A percentile compares a stretch with the other conserved stretches of the same genome.
Evolutionary conservation across 2,113 vertebrate genomes (phyloP).

Genomic region (Nothocercus nigrocapillus): DNA sequence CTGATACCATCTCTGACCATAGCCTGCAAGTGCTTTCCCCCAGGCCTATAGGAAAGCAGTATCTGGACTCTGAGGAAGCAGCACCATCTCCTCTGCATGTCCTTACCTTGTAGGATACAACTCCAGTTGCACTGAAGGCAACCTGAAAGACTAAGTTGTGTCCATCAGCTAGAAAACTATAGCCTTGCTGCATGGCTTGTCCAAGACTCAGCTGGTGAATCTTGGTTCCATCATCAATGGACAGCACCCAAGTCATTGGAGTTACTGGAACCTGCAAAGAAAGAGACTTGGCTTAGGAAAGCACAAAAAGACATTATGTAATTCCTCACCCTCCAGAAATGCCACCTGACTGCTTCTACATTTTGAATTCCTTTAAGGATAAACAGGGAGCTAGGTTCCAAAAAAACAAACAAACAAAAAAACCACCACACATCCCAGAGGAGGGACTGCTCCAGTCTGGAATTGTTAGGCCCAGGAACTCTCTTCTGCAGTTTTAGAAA

Average conservation of each 20-base stretch:
- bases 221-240: conserved; percentile 43
- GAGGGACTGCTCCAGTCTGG: fast-evolving
- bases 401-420: background rate
- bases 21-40: background rate
- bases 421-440: background rate
- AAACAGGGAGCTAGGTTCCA: fast-evolving
- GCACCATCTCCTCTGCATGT: too few species aligned
- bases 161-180: conserved; percentile 45
- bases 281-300: background rate
- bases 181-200: conserved; percentile 70
- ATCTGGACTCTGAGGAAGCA: background rate
- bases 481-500: background rate
- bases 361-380: fast-evolving
- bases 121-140: conserved; percentile 69
- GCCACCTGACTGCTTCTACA: background rate
- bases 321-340: background rate
- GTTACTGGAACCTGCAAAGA: background rate
- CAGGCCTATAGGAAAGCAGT: background rate
- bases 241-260: conserved; percentile 56
- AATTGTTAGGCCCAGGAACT: fast-evolving
- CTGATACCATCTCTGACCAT: background rate
- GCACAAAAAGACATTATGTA: background rate
- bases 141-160: conserved; percentile 42
- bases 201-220: conserved; percentile 16
- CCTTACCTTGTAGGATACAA: conserved; percentile 71